These are phyloP conservation scores for Ophion ventricosus DNA, from an alignment of 2,888 invertebrate genomes.

Conservation along the genomic window DNA sequence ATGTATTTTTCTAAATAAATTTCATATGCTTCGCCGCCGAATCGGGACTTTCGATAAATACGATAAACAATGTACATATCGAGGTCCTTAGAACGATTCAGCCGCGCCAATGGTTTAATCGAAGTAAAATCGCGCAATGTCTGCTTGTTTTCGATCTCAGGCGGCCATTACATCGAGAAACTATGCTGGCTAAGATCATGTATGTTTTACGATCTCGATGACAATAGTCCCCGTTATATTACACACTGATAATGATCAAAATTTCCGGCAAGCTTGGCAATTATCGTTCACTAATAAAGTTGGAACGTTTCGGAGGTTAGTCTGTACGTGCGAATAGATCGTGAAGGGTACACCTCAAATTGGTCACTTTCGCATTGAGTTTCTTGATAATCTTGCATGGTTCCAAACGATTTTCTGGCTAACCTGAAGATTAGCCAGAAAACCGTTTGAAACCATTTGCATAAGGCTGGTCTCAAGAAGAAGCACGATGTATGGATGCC, in stretches of 20 bases:
- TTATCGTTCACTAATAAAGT: constrained; percentile 10
- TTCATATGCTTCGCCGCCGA: background rate
- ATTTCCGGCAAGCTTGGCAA: constrained; percentile 18
- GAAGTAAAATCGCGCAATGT: constrained; percentile 17
- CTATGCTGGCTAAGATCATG: background rate
- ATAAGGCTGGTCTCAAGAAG: too few species aligned
- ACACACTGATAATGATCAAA: constrained; percentile 34
- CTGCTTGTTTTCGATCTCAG: constrained; percentile 15
- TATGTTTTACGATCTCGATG: constrained; percentile 47
- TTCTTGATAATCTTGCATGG: constrained; percentile 9
- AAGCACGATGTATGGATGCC: too few species aligned
- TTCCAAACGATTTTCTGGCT: too few species aligned
- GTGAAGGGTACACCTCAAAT: constrained; percentile 13
- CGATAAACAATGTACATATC: background rate
- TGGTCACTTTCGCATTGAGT: constrained; percentile 5
- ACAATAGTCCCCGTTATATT: constrained; percentile 15
- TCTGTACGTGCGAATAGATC: constrained; percentile 31
- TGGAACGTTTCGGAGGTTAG: constrained; percentile 16
- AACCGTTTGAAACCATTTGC: too few species aligned
- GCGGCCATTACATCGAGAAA: constrained; percentile 28
- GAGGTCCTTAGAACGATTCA: constrained; percentile 9
- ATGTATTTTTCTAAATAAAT: background rate
- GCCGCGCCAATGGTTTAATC: constrained; percentile 24
- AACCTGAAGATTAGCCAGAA: too few species aligned
- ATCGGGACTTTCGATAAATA: background rate